phyloP scores from a whole-genome alignment of 2,888 invertebrate genomes.

The Cryptocephalus moraei region DNA sequence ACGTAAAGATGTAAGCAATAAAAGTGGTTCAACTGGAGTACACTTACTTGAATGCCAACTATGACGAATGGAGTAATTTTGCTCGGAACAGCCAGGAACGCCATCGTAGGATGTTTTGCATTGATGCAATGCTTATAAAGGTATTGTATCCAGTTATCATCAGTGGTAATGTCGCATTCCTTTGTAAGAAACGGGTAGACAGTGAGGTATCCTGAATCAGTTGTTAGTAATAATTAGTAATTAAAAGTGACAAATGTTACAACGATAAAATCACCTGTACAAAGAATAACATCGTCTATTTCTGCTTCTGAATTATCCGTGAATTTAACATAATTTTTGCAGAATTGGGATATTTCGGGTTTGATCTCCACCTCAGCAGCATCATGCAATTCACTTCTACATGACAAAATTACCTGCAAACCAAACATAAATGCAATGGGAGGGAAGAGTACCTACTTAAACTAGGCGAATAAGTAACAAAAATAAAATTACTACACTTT shows the following conservation, averaged over 20 bases:
- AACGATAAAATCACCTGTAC: slow-evolving; percentile 48
- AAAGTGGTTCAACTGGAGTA: neutral
- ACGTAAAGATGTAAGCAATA: neutral
- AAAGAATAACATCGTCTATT: slow-evolving; percentile 57
- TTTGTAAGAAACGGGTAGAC: slow-evolving; percentile 42
- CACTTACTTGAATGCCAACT: slow-evolving; percentile 69
- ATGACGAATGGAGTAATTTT: slow-evolving; percentile 76
- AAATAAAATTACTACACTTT: too few species aligned
- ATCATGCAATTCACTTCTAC: slow-evolving; percentile 13
- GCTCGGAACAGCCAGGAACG: slow-evolving; percentile 74
- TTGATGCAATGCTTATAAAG: slow-evolving; percentile 82
- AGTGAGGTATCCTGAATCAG: slow-evolving; percentile 37
- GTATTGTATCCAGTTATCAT: slow-evolving; percentile 72
- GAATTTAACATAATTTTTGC: slow-evolving; percentile 45
- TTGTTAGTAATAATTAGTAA: too few species aligned
- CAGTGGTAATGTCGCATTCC: slow-evolving; percentile 59
- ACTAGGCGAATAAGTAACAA: too few species aligned
- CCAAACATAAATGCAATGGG: slow-evolving; percentile 16
- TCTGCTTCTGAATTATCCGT: slow-evolving; percentile 48
- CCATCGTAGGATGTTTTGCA: slow-evolving; percentile 68
- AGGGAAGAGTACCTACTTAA: too few species aligned
- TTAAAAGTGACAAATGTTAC: neutral
- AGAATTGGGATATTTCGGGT: slow-evolving; percentile 43
- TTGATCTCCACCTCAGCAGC: slow-evolving; percentile 41
- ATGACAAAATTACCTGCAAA: slow-evolving; percentile 8